Percentiles rank a stretch among this genome's conserved stretches.
Conservation (phyloP, 2,888 invertebrate species). For the Apodemia duryi region DNA sequence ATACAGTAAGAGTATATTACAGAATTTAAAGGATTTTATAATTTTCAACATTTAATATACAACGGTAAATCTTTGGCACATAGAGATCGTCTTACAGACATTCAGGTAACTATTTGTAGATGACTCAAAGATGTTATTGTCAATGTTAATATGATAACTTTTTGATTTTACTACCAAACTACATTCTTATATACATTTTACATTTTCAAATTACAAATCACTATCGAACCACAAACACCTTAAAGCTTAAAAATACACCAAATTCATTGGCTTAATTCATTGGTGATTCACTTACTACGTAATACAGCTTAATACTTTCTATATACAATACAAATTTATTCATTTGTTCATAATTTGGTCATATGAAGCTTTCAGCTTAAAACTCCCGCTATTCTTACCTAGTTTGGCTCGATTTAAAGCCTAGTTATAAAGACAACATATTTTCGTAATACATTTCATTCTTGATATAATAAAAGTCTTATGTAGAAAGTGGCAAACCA, state of each 20-base stretch:
- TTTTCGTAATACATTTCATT: background rate
- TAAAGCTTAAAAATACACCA: constrained; percentile 35
- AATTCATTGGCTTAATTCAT: constrained; percentile 21
- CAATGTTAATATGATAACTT: constrained; percentile 24
- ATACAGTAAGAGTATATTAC: constrained; percentile 9
- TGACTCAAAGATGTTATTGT: constrained; percentile 36
- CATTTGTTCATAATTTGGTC: constrained; percentile 6
- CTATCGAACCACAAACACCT: constrained; percentile 24
- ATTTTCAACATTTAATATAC: constrained; percentile 9
- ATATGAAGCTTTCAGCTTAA: background rate
- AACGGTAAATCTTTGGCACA: constrained; percentile 42
- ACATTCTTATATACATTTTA: constrained; percentile 22
- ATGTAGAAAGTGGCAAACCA: background rate
- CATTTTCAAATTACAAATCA: constrained; percentile 19
- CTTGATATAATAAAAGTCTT: background rate
- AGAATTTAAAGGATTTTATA: constrained; percentile 1
- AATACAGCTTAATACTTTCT: background rate
- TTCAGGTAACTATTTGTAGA: constrained; percentile 29
- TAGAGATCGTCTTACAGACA: constrained; percentile 22
- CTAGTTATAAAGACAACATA: constrained; percentile 4
- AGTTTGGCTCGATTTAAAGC: background rate
- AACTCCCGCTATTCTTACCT: background rate
- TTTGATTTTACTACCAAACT: constrained; percentile 21
- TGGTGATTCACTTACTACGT: background rate
- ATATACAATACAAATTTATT: background rate